Percentiles rank a stretch among this genome's conserved stretches.
Conservation (phyloP, 1,140 invertebrate species). For the Pectinophora gossypiella region DNA sequence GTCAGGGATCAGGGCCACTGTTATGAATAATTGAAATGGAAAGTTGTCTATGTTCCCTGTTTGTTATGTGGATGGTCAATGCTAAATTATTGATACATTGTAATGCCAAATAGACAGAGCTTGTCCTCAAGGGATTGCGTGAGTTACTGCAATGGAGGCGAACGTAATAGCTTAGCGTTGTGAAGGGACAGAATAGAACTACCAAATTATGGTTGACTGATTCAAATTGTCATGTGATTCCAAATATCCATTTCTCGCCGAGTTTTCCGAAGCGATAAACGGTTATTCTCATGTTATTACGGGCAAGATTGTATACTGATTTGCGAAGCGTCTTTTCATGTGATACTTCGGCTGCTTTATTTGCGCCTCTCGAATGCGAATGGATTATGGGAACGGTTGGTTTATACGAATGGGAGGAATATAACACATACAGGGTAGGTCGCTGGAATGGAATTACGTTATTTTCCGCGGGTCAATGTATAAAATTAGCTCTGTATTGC, state of each 20-base stretch:
- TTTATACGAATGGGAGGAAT: slow-evolving; percentile 6
- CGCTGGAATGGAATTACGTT: too few relatives aligned
- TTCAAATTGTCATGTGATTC: not conserved
- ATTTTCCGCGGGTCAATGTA: too few relatives aligned
- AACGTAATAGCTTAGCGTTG: too few relatives aligned
- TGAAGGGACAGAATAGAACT: not conserved
- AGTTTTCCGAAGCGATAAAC: not conserved
- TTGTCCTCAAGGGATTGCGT: too few relatives aligned
- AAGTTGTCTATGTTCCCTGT: too few relatives aligned
- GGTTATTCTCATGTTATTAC: slow-evolving; percentile 13
- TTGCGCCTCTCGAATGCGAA: slow-evolving; percentile 8
- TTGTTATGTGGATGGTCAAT: too few relatives aligned
- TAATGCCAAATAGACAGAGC: too few relatives aligned
- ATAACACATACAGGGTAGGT: not conserved
- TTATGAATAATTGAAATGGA: too few relatives aligned
- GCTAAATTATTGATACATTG: too few relatives aligned
- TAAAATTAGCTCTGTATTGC: too few relatives aligned
- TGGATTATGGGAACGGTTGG: slow-evolving; percentile 8
- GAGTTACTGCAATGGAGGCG: too few relatives aligned
- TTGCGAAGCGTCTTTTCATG: not conserved
- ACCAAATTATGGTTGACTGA: not conserved
- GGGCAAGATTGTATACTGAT: slow-evolving; percentile 5
- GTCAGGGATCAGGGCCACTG: too few relatives aligned
- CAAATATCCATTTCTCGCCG: not conserved
- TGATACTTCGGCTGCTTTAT: slow-evolving; percentile 7